A percentile compares a stretch with the other conserved stretches of the same genome.
Conservation (phyloP, 2,888 invertebrate genomes). For the Eudemis profundana region DNA sequence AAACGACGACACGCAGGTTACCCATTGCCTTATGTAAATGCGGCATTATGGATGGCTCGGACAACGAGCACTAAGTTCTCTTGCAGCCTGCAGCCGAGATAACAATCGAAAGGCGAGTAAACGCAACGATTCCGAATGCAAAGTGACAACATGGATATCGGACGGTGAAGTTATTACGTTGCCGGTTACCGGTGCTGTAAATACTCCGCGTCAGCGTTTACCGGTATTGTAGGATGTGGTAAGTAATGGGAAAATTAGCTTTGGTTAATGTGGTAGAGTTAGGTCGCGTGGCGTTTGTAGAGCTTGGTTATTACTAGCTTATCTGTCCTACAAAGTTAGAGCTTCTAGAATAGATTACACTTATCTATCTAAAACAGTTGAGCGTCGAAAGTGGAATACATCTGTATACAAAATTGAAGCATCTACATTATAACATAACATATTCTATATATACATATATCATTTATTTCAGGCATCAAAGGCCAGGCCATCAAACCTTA, state of each 20-base stretch:
- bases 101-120: slow-evolving; percentile 67
- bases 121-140: slow-evolving; percentile 72
- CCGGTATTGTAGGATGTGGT: slow-evolving; percentile 17
- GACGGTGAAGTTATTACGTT: slow-evolving; percentile 46
- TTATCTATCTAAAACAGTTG: too few relatives aligned
- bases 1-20: too few relatives aligned
- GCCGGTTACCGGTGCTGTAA: slow-evolving; percentile 29
- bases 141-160: slow-evolving; percentile 57
- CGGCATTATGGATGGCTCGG: slow-evolving; percentile 21
- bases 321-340: too few relatives aligned
- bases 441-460: too few relatives aligned
- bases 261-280: slow-evolving; percentile 22
- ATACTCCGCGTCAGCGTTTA: slow-evolving; percentile 26
- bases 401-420: too few relatives aligned
- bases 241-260: slow-evolving; percentile 21
- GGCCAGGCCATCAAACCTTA: too few relatives aligned
- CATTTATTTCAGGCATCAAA: too few relatives aligned
- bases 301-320: not conserved
- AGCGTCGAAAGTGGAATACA: too few relatives aligned
- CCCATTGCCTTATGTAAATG: slow-evolving; percentile 17
- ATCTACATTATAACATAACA: too few relatives aligned
- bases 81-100: slow-evolving; percentile 53
- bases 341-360: too few relatives aligned
- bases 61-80: slow-evolving; percentile 32
- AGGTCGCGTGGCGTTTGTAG: not conserved